Evolutionary conservation across 1,140 invertebrate genomes (phyloP).

Genomic region (Thrips palmi): DNA sequence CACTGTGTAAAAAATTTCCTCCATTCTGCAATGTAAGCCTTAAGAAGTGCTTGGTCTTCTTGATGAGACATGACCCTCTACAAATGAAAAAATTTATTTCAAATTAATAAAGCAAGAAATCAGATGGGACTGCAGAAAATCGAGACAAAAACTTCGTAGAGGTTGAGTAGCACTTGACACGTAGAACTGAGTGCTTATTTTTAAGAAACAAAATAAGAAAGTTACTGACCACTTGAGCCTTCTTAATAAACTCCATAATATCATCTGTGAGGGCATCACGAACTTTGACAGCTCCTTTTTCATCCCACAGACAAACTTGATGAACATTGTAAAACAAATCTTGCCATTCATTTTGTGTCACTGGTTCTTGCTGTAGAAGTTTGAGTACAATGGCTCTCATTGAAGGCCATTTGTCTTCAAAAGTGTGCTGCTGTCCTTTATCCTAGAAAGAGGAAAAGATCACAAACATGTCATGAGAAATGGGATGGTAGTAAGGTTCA

Average conservation of each 20-base stretch:
- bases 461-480: too few species aligned
- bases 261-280: slow-evolving; percentile 77
- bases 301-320: slow-evolving; percentile 89
- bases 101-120: neutral
- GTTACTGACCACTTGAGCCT: slow-evolving; percentile 57
- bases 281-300: slow-evolving; percentile 78
- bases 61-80: slow-evolving; percentile 70
- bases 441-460: slow-evolving; percentile 29
- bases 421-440: slow-evolving; percentile 47
- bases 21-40: slow-evolving; percentile 94
- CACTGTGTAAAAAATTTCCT: slow-evolving; percentile 95
- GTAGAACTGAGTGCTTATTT: neutral
- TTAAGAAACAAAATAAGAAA: neutral
- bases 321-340: slow-evolving; percentile 92
- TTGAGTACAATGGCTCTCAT: slow-evolving; percentile 89
- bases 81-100: slow-evolving; percentile 15
- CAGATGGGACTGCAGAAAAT: neutral
- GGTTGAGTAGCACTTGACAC: neutral
- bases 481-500: too few species aligned
- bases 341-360: slow-evolving; percentile 91
- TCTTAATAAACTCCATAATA: slow-evolving; percentile 86
- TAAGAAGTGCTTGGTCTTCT: slow-evolving; percentile 85
- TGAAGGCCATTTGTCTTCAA: slow-evolving; percentile 89
- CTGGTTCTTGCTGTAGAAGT: slow-evolving; percentile 77
- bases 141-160: neutral